These are phyloP conservation scores for Silurus aristotelis DNA, from an alignment of 2,797 vertebrate species.

Conservation along the genomic window DNA sequence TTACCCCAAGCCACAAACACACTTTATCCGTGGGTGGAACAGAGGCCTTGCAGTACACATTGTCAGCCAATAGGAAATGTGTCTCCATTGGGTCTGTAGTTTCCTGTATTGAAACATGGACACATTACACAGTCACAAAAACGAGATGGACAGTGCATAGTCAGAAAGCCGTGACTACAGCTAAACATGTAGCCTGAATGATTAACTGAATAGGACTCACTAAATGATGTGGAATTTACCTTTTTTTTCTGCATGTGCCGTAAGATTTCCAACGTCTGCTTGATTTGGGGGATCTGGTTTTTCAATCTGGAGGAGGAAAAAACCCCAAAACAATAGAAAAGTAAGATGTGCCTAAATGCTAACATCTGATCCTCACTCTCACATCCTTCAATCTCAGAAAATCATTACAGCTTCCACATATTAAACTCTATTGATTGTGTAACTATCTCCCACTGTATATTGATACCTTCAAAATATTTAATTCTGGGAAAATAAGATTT, in stretches of 20 bases:
- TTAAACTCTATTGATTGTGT: background rate
- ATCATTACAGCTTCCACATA: background rate
- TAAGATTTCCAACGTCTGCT: slow-evolving; percentile 97
- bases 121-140: background rate
- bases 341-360: too few relatives aligned
- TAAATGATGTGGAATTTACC: slow-evolving; percentile 68
- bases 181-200: background rate
- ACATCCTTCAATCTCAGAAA: background rate
- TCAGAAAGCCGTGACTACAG: too few relatives aligned
- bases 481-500: background rate
- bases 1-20: slow-evolving; percentile 98
- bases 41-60: slow-evolving; percentile 94
- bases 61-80: slow-evolving; percentile 94
- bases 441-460: too few relatives aligned
- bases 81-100: slow-evolving; percentile 91
- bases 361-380: background rate
- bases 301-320: slow-evolving; percentile 80
- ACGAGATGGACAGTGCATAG: background rate
- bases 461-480: background rate
- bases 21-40: slow-evolving; percentile 97
- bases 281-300: slow-evolving; percentile 97
- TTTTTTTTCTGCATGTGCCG: slow-evolving; percentile 99
- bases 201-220: background rate
- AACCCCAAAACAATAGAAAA: background rate
- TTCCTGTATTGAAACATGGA: slow-evolving; percentile 72